Percentiles rank a stretch among this genome's conserved stretches.
phyloP scores from a whole-genome alignment of 1,140 invertebrate genomes.

The Aphidius ervi region DNA sequence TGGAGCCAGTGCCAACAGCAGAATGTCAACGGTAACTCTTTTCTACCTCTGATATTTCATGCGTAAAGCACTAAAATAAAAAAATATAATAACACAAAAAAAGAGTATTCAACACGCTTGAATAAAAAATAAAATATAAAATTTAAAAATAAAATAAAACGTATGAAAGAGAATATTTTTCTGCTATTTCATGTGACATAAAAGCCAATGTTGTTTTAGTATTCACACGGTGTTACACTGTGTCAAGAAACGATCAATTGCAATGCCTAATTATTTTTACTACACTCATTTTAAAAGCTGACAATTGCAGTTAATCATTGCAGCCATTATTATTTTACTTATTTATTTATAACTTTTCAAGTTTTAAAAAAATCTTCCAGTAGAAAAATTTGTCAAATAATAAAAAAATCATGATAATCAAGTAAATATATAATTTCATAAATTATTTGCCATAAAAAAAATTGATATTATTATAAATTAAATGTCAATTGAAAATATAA shows the following conservation, averaged over 20 bases:
- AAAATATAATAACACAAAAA: conserved; percentile 2
- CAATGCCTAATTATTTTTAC: conserved; percentile 42
- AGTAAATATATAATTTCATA: too few species aligned
- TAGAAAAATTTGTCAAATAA: too few species aligned
- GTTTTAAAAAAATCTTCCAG: too few species aligned
- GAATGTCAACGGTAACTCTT: conserved; percentile 23
- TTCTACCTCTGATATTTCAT: conserved; percentile 17
- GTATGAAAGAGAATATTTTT: conserved; percentile 1
- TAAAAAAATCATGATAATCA: too few species aligned
- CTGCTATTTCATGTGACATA: conserved; percentile 15
- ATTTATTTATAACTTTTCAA: too few species aligned
- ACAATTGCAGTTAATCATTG: too few species aligned
- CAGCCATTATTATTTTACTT: too few species aligned
- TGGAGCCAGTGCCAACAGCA: conserved; percentile 24
- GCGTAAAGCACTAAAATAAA: conserved; percentile 13
- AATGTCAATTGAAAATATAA: background rate
- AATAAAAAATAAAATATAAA: background rate
- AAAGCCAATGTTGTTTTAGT: conserved; percentile 31
- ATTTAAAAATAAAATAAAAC: background rate
- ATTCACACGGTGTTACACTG: conserved; percentile 33
- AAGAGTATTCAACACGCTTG: background rate
- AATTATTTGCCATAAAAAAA: too few species aligned
- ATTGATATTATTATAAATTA: too few species aligned
- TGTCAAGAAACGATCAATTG: conserved; percentile 41
- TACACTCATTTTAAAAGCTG: conserved; percentile 39